These are phyloP conservation scores for Octopus sinensis DNA, from an alignment of 1,140 invertebrate genomes.

Conservation along the genomic window DNA sequence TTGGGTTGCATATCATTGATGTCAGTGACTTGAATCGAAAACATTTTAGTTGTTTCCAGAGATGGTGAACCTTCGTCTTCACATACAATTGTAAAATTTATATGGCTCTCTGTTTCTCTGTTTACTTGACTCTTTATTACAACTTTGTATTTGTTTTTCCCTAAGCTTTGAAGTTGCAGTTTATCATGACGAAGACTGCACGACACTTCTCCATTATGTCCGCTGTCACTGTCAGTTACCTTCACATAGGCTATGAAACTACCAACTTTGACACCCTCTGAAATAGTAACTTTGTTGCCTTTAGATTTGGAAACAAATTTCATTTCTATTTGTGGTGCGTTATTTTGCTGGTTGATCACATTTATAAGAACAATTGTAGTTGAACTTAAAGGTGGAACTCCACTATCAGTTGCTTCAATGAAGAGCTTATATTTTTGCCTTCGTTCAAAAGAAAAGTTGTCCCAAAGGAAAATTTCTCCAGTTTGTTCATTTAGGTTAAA, in stretches of 20 bases:
- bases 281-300: constrained; percentile 34
- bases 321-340: constrained; percentile 27
- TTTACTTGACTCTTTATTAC: constrained; percentile 71
- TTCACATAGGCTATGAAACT: constrained; percentile 74
- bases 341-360: constrained; percentile 68
- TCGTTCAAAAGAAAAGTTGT: constrained; percentile 77
- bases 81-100: constrained; percentile 57
- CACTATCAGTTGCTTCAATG: constrained; percentile 78
- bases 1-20: constrained; percentile 73
- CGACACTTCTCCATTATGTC: constrained; percentile 87
- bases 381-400: constrained; percentile 70
- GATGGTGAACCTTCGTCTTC: constrained; percentile 47
- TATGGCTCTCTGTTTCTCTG: constrained; percentile 73
- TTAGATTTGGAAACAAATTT: constrained; percentile 27
- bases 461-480: constrained; percentile 37
- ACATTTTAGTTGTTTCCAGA: constrained; percentile 77
- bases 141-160: constrained; percentile 82
- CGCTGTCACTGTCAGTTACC: constrained; percentile 84
- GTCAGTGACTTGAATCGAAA: constrained; percentile 79
- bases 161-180: constrained; percentile 64
- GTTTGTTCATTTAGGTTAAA: too few relatives aligned
- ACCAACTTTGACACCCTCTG: constrained; percentile 67
- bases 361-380: constrained; percentile 82
- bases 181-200: constrained; percentile 67
- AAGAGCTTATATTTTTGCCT: constrained; percentile 77